phyloP scores from a whole-genome alignment of 2,113 vertebrate species.

The Lampris megalopsis region DNA sequence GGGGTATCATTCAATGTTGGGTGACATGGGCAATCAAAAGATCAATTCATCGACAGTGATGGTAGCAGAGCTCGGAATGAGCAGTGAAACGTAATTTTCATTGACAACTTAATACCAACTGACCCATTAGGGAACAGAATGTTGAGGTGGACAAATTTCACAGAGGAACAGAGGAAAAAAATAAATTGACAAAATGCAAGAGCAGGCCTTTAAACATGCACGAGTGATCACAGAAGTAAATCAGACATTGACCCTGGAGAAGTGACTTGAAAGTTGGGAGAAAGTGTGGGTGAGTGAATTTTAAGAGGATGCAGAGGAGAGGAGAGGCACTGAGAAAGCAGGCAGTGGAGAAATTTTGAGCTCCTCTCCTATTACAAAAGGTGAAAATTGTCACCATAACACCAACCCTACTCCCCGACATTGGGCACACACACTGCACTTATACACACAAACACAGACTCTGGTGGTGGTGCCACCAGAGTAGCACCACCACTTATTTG shows the following conservation, averaged over 20 bases:
- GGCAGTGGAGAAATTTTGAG: conserved; percentile 69
- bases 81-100: conserved; percentile 36
- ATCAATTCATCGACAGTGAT: conserved; percentile 33
- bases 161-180: conserved; percentile 45
- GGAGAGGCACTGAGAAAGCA: conserved; percentile 69
- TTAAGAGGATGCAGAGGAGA: conserved; percentile 36
- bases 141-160: conserved; percentile 49
- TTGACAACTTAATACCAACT: conserved; percentile 51
- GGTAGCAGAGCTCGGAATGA: conserved; percentile 54
- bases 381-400: conserved; percentile 53
- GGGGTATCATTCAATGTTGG: conserved; percentile 53
- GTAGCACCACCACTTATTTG: too few species aligned
- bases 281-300: conserved; percentile 65
- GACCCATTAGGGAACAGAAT: conserved; percentile 30
- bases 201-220: conserved; percentile 72
- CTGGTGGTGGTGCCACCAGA: too few species aligned
- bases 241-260: conserved; percentile 48
- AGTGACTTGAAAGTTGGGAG: conserved; percentile 58
- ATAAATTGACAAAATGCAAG: conserved; percentile 68
- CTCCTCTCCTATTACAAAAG: conserved; percentile 62
- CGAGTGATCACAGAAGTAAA: conserved; percentile 46
- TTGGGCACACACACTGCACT: background rate
- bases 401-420: conserved; percentile 53
- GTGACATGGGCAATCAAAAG: conserved; percentile 49
- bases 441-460: too few species aligned